Conservation (phyloP, 2,888 invertebrate species). For the Mesochorus sp. region DNA sequence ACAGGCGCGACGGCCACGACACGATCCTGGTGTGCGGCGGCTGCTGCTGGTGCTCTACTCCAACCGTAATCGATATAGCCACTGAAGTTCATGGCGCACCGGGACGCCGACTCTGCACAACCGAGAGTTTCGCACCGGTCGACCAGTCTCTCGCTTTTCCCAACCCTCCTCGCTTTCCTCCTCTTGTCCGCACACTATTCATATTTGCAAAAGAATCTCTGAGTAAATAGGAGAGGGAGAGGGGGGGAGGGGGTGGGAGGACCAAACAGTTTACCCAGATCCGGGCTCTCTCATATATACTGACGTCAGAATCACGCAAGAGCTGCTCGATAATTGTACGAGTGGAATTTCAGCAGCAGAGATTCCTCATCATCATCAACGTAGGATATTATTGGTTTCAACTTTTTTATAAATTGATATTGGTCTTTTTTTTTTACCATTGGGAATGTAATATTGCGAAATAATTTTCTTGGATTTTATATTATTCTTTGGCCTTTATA, state of each 20-base stretch:
- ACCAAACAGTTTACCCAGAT: not conserved
- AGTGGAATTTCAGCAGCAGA: no score
- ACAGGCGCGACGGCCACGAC: not conserved
- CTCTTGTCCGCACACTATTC: conserved; percentile 25
- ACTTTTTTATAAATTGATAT: no score
- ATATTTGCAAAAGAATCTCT: not conserved
- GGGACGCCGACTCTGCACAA: conserved; percentile 65
- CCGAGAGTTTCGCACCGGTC: conserved; percentile 56
- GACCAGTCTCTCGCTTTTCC: conserved; percentile 10
- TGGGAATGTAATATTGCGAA: no score
- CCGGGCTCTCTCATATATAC: no score
- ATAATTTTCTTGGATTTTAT: no score
- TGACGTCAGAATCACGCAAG: no score
- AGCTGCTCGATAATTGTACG: no score
- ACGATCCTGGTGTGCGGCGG: not conserved
- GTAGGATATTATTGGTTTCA: no score
- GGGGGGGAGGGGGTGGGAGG: not conserved
- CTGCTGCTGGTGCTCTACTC: conserved; percentile 55
- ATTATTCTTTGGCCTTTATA: not conserved
- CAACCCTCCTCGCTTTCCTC: conserved; percentile 47
- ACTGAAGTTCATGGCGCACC: conserved; percentile 79
- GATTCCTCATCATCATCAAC: no score
- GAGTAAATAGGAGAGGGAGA: not conserved
- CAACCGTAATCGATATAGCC: conserved; percentile 79
- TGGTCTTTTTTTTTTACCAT: no score